These are phyloP conservation scores for Eupithecia inturbata DNA, from an alignment of 2,888 invertebrate genomes.

Conservation along the genomic window DNA sequence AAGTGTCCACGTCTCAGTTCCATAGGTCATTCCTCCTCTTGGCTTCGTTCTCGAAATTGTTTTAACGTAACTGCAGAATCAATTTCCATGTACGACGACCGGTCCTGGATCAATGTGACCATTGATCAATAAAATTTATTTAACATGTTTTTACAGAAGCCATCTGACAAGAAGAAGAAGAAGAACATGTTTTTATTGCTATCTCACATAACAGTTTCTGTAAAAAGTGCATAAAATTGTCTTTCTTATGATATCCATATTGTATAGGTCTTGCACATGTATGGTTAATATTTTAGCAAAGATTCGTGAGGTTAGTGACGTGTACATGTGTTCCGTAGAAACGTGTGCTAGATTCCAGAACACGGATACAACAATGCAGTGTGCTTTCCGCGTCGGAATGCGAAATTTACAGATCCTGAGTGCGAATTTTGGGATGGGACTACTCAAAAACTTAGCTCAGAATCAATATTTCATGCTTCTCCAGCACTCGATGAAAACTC, in stretches of 20 bases:
- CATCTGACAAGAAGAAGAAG: too few species aligned
- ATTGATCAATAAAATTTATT: too few species aligned
- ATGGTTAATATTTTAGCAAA: neutral
- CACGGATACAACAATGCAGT: constrained; percentile 21
- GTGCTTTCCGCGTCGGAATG: constrained; percentile 27
- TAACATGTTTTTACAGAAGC: too few species aligned
- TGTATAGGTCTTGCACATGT: neutral
- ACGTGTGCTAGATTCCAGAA: constrained; percentile 13
- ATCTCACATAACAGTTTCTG: too few species aligned
- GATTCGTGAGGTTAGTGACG: neutral
- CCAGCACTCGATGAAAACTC: neutral
- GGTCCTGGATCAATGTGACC: too few species aligned
- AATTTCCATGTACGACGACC: too few species aligned
- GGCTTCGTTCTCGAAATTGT: too few species aligned
- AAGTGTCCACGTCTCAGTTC: too few species aligned
- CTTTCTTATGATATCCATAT: neutral
- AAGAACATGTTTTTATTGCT: too few species aligned
- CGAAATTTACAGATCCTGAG: constrained; percentile 27
- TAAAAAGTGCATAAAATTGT: too few species aligned
- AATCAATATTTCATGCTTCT: neutral
- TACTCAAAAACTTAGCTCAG: constrained; percentile 20
- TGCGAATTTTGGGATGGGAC: constrained; percentile 15
- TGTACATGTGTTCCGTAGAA: constrained; percentile 4
- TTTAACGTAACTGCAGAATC: too few species aligned
- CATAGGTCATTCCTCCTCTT: too few species aligned